Base-by-base conservation (phyloP, 2,113 vertebrate genomes). In the Catharus bicknelli region DNA sequence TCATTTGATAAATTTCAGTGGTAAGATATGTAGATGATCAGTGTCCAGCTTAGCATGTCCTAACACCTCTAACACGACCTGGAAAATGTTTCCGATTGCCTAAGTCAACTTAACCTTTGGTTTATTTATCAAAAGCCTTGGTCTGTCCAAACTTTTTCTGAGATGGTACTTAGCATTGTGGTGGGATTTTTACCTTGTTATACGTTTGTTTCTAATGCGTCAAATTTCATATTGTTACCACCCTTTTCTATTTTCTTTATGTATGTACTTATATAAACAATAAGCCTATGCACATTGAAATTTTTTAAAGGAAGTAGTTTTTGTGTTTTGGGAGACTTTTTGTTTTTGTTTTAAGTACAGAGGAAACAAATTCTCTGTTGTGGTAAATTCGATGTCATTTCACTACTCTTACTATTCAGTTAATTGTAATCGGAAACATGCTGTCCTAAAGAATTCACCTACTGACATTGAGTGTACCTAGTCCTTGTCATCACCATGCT, bases 1-100 rank as follows among this genome's bases (percentile, higher is more conserved):
- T 83, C 98, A 98, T 96, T 98, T 99, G 98, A 98, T 99, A 96
- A 99, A 99, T 97, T 98, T 99, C 97, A 98, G 98, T 97, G 98
- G 98, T 99, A 98, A 98, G 98, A 97, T 92, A 96, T 77, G 77
- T 92, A 95, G 97, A 94, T 96, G 97, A 96, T 95, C 94, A 90
- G 96, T 90, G 83, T 94, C 91, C 92, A 92, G 97, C 96, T 96
- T 88, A 92, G 97, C 97, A 97, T 97, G 97, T 96, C 95, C 98
- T 98, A 97, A 97, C 96, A 94, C 96, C 80, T 97, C 96, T 98
- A 97, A 97, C 95, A 93, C 94, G 53, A 72, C 58, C 95, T 87
- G 93, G 93, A 80, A 91, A 96, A 86, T 77, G 97, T 97, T 97
- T 97, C 95, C 81, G 91, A 96, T 97, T 96, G 94, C 96, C 96